These are phyloP conservation scores for Steinernema carpocapsae DNA, from an alignment of 2,888 invertebrate species.

Conservation along the genomic window DNA sequence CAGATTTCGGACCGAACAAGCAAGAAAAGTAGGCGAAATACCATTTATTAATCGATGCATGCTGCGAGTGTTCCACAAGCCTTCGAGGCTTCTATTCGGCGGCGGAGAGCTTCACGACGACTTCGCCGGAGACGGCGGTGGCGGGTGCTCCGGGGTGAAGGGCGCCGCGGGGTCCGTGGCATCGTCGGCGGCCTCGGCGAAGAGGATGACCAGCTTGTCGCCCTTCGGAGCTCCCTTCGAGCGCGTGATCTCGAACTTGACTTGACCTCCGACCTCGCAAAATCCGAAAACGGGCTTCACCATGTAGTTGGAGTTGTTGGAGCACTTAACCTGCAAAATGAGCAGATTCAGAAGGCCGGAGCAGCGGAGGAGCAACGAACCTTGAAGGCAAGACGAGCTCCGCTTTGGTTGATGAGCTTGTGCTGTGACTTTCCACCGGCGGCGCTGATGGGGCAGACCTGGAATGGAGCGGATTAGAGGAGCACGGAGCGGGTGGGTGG, in stretches of 20 bases:
- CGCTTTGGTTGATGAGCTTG: constrained; percentile 56
- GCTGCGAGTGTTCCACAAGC: too few relatives aligned
- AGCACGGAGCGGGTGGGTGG: too few relatives aligned
- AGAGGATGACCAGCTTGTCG: constrained; percentile 54
- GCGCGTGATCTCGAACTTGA: constrained; percentile 51
- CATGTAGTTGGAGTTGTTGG: constrained; percentile 57
- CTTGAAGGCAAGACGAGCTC: constrained; percentile 54
- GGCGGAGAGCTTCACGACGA: constrained; percentile 54
- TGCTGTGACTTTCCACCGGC: constrained; percentile 57
- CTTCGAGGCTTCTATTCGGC: constrained; percentile 52
- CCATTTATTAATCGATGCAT: too few relatives aligned
- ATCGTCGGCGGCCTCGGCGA: constrained; percentile 44
- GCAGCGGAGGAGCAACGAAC: constrained; percentile 38
- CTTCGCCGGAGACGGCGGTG: constrained; percentile 50
- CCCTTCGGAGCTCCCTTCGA: constrained; percentile 54
- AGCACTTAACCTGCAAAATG: constrained; percentile 46
- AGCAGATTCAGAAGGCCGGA: neutral
- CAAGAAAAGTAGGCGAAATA: neutral
- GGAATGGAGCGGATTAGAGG: too few relatives aligned
- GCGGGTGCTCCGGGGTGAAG: constrained; percentile 46
- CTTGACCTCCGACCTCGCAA: constrained; percentile 19
- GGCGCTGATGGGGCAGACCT: constrained; percentile 56
- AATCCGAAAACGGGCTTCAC: constrained; percentile 53
- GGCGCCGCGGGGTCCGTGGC: constrained; percentile 44
- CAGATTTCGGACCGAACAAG: neutral